Evolutionary conservation across 1,140 invertebrate genomes (phyloP).

Genomic region (Brachionus sp.): DNA sequence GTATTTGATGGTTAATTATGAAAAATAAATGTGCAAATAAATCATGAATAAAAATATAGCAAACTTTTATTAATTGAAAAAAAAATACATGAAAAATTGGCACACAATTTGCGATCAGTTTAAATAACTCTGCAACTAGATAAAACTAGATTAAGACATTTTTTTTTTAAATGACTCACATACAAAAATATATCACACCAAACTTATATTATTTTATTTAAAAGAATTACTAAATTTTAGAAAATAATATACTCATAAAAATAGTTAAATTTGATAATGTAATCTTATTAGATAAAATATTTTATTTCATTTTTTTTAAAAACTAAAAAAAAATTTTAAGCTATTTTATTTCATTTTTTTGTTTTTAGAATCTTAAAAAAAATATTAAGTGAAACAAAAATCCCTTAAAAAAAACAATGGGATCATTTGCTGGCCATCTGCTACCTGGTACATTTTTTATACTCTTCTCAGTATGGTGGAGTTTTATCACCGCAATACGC

Average conservation of each 20-base stretch:
- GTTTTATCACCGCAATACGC: constrained; percentile 6
- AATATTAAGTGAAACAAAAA: not conserved
- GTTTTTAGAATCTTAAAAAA: not conserved
- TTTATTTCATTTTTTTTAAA: not conserved
- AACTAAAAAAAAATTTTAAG: too few relatives aligned
- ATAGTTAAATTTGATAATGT: not conserved
- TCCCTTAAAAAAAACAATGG: constrained; percentile 52
- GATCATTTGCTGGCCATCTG: constrained; percentile 60
- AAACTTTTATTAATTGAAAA: not conserved
- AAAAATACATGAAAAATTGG: too few relatives aligned
- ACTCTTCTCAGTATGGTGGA: constrained; percentile 60
- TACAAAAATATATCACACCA: not conserved
- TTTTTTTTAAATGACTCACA: not conserved
- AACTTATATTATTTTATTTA: not conserved
- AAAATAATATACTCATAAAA: not conserved
- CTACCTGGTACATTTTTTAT: constrained; percentile 62
- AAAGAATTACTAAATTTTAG: not conserved
- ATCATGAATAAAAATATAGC: not conserved
- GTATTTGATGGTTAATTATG: not conserved
- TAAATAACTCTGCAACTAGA: too few relatives aligned
- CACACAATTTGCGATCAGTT: not conserved
- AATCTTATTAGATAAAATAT: not conserved
- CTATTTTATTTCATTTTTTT: not conserved
- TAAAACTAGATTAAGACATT: too few relatives aligned
- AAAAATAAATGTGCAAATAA: not conserved